These are phyloP conservation scores for Lapara coniferarum DNA, from an alignment of 2,888 invertebrate genomes.

Conservation along the genomic window DNA sequence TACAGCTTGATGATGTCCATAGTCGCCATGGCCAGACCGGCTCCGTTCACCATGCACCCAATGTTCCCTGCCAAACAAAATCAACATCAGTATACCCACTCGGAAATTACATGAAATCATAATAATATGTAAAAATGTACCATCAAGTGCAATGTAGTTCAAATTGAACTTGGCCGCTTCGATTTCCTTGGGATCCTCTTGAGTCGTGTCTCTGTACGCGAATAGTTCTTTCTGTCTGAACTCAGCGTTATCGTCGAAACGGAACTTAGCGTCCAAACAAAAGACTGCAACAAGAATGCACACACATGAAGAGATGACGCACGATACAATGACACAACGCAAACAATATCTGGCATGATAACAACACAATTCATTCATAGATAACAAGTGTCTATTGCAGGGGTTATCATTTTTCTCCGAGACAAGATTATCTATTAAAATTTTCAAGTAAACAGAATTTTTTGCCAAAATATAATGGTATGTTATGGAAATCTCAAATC, in stretches of 20 bases:
- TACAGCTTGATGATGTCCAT: conserved; percentile 99
- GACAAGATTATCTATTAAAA: conserved; percentile 4
- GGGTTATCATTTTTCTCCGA: not conserved
- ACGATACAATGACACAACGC: not conserved
- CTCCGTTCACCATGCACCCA: conserved; percentile 98
- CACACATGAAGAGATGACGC: not conserved
- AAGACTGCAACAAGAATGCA: conserved; percentile 85
- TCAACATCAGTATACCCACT: not conserved
- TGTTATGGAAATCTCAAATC: not conserved
- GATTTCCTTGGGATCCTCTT: conserved; percentile 96
- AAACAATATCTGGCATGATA: conserved; percentile 4
- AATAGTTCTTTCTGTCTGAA: conserved; percentile 96
- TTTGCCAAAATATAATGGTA: no score
- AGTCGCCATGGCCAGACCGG: conserved; percentile 98
- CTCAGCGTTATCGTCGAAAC: conserved; percentile 97
- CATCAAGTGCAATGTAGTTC: conserved; percentile 97
- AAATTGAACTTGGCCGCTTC: conserved; percentile 94
- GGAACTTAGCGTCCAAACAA: conserved; percentile 97
- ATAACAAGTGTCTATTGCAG: not conserved
- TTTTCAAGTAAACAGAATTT: conserved; percentile 9
- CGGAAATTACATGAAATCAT: not conserved
- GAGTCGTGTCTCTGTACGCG: conserved; percentile 91
- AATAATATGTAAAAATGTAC: conserved; percentile 59
- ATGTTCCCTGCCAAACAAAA: conserved; percentile 84
- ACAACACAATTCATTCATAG: not conserved